Evolutionary conservation across 1,140 invertebrate species (phyloP), one percentile per base, ranked within the genome.

Genomic region (Danaus melanippus): DNA sequence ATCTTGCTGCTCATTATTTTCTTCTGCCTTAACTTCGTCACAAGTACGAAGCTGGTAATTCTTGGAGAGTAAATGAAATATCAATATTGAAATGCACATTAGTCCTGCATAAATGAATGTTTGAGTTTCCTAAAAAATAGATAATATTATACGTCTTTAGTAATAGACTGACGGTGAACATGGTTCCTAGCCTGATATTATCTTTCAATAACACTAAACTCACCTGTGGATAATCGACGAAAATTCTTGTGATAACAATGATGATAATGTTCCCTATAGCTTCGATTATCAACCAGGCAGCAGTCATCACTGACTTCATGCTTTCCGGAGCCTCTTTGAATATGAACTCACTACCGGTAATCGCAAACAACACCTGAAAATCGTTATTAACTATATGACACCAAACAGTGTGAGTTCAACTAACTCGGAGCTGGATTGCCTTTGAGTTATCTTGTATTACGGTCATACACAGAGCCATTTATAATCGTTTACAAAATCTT

Each of bases 231-330:
- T 73, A 76, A 32, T 69, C 62, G 21, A 64, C 58, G 10, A 76
- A 79, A 5, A 85, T 9, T 11, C 80, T 65, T 0, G 84, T 86
- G 9, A 86, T 66, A 45, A 84, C 46, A 11, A 87, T 85, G 12
- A 96, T 94, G 50, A 98, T 91, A 6, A 98, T 79, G 83, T 99
- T 98, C 12, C 97, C 97, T 71, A 97, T 89, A 0, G 97, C 95
- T 8, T 94, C 93, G 0, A 96, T 97, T 0, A 98, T 76, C 21
- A 97, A 87, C 95, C 96, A 99, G 2, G 91, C 90, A 6, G 97
- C 95, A 75, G 96, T 93, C 17, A 99, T 78, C 0, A 99, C 90
- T 0, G 96, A 95, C 74, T 97, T 98, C 96, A 98, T 97, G 58
- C 91, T 93, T n/a, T 86, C 77, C 0, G 97, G 97, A 0, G 96